Conservation (phyloP, 2,797 vertebrate genomes). For the Acridotheres tristis region DNA sequence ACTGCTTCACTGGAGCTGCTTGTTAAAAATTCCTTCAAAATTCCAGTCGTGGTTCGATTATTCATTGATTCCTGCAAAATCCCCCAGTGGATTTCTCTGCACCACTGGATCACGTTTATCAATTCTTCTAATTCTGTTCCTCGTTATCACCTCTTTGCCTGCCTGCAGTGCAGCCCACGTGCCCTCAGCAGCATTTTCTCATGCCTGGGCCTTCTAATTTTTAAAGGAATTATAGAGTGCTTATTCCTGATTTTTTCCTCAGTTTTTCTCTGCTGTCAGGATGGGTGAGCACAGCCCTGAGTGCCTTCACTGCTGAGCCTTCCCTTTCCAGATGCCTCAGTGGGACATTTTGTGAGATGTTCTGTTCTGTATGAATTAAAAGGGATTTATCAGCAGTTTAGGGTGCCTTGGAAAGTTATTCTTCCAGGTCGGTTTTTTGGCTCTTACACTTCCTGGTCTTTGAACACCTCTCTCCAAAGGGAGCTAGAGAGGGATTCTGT, state of each 20-base stretch:
- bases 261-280: neutral
- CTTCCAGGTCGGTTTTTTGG: neutral
- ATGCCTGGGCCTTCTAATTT: neutral
- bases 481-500: neutral
- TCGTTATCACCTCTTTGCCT: neutral
- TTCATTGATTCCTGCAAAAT: constrained; percentile 7
- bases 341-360: neutral
- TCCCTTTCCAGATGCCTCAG: neutral
- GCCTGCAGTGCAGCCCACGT: neutral
- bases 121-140: neutral
- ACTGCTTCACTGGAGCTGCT: neutral
- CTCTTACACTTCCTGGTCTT: neutral
- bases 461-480: neutral
- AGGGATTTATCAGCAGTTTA: neutral
- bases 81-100: neutral
- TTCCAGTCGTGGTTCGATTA: neutral
- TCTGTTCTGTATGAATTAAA: neutral
- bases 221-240: neutral
- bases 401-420: neutral
- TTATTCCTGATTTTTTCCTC: neutral
- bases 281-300: neutral
- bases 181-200: neutral
- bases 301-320: neutral
- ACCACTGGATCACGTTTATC: neutral
- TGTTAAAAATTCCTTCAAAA: constrained; percentile 13